Percentiles rank a stretch among this genome's conserved stretches.
phyloP scores from a whole-genome alignment of 2,797 vertebrate genomes.

The Propithecus deckenii region DNA sequence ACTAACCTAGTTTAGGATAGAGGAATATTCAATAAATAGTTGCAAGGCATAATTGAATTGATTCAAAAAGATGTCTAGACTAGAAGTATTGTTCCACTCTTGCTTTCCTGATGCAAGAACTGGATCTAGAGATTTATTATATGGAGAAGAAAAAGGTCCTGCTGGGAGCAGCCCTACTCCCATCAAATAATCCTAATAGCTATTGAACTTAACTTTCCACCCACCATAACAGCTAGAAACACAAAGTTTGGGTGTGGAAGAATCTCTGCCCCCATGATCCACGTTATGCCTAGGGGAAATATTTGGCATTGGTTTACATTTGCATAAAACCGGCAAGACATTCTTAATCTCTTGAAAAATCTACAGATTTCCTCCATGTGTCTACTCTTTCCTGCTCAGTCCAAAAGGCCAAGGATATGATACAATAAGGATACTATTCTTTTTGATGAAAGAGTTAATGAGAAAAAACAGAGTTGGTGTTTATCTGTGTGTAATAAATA shows the following conservation, averaged over 20 bases:
- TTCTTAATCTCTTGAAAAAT: neutral
- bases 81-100: neutral
- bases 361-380: neutral
- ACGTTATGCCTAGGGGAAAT: neutral
- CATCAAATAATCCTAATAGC: neutral
- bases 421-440: neutral
- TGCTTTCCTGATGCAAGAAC: neutral
- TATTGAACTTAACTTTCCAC: neutral
- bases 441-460: neutral
- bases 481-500: neutral
- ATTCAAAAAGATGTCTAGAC: neutral
- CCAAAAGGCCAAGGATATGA: neutral
- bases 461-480: neutral
- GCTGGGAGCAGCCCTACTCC: neutral
- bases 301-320: neutral
- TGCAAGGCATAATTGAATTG: neutral
- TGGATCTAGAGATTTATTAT: neutral
- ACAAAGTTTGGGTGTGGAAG: neutral
- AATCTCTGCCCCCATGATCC: neutral
- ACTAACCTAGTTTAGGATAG: neutral
- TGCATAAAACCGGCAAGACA: neutral
- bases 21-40: neutral
- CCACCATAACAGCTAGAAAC: neutral
- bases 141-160: neutral
- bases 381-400: neutral